phyloP scores from a whole-genome alignment of 2,113 vertebrate genomes.

The Polypterus bichir region DNA sequence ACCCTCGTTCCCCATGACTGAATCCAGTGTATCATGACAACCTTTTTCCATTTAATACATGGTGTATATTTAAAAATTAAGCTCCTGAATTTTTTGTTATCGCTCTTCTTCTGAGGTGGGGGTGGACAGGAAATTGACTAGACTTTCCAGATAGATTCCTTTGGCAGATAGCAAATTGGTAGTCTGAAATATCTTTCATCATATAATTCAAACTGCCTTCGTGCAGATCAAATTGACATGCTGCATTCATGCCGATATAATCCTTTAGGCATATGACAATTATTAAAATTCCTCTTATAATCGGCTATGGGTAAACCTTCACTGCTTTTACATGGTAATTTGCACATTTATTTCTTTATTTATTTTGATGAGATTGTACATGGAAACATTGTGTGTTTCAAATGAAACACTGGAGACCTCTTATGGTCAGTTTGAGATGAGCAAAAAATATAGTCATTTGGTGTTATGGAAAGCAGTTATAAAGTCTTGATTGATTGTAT shows the following conservation, averaged over 20 bases:
- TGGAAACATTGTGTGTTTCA: not conserved
- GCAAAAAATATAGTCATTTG: not conserved
- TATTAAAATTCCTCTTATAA: not conserved
- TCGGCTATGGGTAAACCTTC: not conserved
- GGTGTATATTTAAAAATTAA: too few species aligned
- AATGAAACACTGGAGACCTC: slow-evolving; percentile 30
- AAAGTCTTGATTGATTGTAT: not conserved
- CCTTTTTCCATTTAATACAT: too few species aligned
- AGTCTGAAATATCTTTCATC: not conserved
- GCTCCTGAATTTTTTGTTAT: too few species aligned
- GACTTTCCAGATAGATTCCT: not conserved
- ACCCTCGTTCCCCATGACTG: too few species aligned
- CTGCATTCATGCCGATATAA: not conserved
- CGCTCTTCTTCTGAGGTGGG: too few species aligned
- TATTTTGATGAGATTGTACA: not conserved
- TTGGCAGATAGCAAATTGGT: not conserved
- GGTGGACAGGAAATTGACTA: too few species aligned
- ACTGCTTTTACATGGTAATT: not conserved
- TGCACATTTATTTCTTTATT: not conserved
- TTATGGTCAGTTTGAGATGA: slow-evolving; percentile 19
- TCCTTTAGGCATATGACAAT: not conserved
- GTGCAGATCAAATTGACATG: not conserved
- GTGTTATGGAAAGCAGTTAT: not conserved
- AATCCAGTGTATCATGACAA: too few species aligned
- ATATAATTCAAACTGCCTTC: too few species aligned